phyloP scores from a whole-genome alignment of 2,797 vertebrate genomes.

The Clarias fuscus region DNA sequence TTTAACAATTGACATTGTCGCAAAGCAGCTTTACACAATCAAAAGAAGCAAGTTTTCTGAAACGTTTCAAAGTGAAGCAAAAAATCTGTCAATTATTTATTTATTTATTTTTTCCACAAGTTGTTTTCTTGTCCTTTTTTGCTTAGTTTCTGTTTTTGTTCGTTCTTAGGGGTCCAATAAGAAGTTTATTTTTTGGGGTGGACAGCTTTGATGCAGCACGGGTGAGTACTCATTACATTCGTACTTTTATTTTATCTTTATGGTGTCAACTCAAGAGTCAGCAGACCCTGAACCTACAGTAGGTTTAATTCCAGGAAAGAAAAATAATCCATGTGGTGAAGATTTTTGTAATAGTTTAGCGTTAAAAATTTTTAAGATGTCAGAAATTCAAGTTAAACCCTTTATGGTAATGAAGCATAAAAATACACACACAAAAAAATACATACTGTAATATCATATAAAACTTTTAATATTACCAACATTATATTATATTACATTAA shows the following conservation, averaged over 20 bases:
- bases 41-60: too few relatives aligned
- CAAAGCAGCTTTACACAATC: too few relatives aligned
- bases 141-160: neutral
- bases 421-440: neutral
- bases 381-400: neutral
- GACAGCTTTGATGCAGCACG: conserved; percentile 82
- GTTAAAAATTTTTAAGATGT: neutral
- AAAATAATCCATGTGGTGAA: neutral
- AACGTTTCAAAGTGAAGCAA: neutral
- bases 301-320: neutral
- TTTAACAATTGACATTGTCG: too few relatives aligned
- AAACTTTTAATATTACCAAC: too few relatives aligned
- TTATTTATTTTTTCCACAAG: neutral
- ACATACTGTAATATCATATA: too few relatives aligned
- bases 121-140: neutral
- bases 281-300: neutral
- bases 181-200: conserved; percentile 64
- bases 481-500: too few relatives aligned
- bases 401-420: neutral
- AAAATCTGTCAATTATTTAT: neutral
- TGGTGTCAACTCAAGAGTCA: neutral
- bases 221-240: conserved; percentile 62
- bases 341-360: neutral
- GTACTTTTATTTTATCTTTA: too few relatives aligned
- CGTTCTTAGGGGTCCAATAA: conserved; percentile 68